Base-by-base conservation (phyloP, 2,888 invertebrate genomes). In the Drosophila algonquin region DNA sequence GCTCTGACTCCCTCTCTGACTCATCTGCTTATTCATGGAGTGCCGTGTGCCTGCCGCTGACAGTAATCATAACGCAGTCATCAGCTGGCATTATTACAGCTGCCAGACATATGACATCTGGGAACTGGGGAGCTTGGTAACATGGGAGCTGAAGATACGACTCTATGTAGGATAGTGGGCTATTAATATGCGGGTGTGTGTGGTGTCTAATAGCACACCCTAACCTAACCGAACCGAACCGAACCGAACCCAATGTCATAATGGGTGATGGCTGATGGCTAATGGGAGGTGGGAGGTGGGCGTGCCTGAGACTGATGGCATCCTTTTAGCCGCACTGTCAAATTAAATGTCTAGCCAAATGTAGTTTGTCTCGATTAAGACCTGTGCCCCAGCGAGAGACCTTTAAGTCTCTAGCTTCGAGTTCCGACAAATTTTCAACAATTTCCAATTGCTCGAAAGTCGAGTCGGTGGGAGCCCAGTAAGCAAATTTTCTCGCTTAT, bases 51-150 rank as follows among this genome's bases (percentile, higher is more conserved):
- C 83, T 87, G 86, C 61, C 56, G 79, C 59, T 84, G 87, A 87
- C 87, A 87, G 87, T 87, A 82, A 87, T 87, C 87, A 87, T 87
- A 86, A 80, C 86, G 77, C 78, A 73, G 61, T 73, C 86, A 87
- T 84, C 86, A 84, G 76, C 78, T 76, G 69, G 78, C 75, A 74
- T 82, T 84, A 84, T 86, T 87, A 84, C 75, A 63, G 79, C 53
- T 69, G 73, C 67, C 75, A 86, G 87, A 87, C 87, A 87, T 84
- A 87, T 84, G 87, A 86, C 87, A 87, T 78, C 82, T 63, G 87
- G 87, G 87, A 87, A 79, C 84, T 82, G 81, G 76, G 81, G 71
- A 57, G 46, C 40, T 54, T 44, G 10, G 30, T 8, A 0, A 8
- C 30, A 30, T 8, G 30, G 24, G 16, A n/a, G 45, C 40, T 40